These are phyloP conservation scores for Caerostris extrusa DNA, from an alignment of 1,140 invertebrate species.

Conservation along the genomic window DNA sequence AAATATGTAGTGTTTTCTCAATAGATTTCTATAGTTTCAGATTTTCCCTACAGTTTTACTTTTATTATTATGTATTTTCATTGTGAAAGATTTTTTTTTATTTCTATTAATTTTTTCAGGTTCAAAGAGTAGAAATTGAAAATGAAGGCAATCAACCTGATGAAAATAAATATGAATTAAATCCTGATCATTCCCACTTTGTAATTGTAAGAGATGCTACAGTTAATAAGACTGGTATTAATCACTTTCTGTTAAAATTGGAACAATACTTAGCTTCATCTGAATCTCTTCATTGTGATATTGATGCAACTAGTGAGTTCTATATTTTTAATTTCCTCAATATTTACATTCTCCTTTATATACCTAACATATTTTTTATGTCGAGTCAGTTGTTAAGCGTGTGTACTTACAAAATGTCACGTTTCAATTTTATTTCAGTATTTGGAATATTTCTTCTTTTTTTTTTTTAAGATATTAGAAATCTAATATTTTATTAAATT, in stretches of 20 bases:
- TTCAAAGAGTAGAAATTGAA: constrained; percentile 76
- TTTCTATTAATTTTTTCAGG: constrained; percentile 17
- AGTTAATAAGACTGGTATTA: constrained; percentile 79
- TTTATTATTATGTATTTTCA: not conserved
- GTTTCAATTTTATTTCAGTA: too few relatives aligned
- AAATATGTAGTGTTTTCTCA: too few relatives aligned
- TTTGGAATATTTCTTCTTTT: too few relatives aligned
- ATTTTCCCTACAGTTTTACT: not conserved
- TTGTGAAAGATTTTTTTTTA: not conserved
- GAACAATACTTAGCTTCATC: constrained; percentile 77
- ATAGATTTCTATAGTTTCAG: too few relatives aligned
- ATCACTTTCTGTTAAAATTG: constrained; percentile 78
- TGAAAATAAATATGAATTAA: constrained; percentile 78
- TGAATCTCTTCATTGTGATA: constrained; percentile 74
- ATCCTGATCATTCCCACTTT: constrained; percentile 78
- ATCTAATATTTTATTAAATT: too few relatives aligned
- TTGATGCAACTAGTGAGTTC: constrained; percentile 58
- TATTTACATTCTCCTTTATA: too few relatives aligned
- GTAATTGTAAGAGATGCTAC: constrained; percentile 78
- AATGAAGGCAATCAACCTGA: constrained; percentile 78
- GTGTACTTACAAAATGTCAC: too few relatives aligned
- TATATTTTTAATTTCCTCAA: too few relatives aligned
- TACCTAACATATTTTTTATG: too few relatives aligned
- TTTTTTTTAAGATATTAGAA: too few relatives aligned
- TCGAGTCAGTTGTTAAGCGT: too few relatives aligned